phyloP scores from a whole-genome alignment of 2,797 vertebrate genomes.

The Falco novaeseelandiae region DNA sequence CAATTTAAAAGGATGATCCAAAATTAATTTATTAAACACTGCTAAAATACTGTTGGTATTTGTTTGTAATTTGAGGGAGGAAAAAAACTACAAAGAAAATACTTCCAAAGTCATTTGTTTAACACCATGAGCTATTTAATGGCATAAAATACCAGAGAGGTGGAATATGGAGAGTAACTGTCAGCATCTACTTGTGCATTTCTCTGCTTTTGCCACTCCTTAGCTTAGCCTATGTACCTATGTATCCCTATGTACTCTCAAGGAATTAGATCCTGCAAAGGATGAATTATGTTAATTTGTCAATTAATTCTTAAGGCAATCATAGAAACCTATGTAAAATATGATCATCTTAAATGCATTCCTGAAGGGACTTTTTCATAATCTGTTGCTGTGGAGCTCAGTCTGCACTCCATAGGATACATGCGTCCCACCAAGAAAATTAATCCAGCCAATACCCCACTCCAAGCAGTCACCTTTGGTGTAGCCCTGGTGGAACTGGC shows the following conservation, averaged over 20 bases:
- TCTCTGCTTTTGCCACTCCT: background rate
- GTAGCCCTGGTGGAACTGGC: background rate
- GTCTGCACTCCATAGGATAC: background rate
- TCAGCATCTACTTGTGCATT: background rate
- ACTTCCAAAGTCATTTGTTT: background rate
- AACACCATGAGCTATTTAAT: background rate
- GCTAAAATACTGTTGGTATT: background rate
- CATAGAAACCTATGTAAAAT: background rate
- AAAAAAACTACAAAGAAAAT: background rate
- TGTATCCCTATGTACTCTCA: background rate
- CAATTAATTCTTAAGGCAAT: background rate
- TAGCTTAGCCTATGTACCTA: background rate
- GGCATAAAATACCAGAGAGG: background rate
- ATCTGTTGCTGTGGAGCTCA: background rate
- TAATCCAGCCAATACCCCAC: background rate
- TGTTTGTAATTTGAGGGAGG: background rate
- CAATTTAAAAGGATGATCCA: background rate
- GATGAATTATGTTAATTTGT: background rate
- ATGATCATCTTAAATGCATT: background rate
- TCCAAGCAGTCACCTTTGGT: background rate
- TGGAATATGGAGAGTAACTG: background rate
- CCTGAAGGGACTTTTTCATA: background rate
- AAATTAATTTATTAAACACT: background rate
- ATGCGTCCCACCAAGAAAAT: background rate
- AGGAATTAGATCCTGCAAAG: background rate